Percentiles rank a stretch among this genome's conserved stretches.
phyloP scores from a whole-genome alignment of 2,888 invertebrate genomes.

The Notocelia uddmanniana region DNA sequence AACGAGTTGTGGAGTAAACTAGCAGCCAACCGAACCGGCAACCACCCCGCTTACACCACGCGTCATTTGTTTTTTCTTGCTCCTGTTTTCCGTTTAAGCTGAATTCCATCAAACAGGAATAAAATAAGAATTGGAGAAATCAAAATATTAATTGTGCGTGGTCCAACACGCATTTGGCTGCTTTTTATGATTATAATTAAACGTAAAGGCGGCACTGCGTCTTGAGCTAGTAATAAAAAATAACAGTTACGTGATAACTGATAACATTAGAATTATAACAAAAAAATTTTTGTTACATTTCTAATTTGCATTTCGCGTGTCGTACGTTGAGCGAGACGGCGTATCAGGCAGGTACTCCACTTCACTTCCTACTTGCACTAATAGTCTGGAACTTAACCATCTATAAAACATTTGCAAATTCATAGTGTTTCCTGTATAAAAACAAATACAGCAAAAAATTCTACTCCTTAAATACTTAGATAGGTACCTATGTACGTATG shows the following conservation, averaged over 20 bases:
- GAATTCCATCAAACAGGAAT: too few relatives aligned
- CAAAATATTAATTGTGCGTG: too few relatives aligned
- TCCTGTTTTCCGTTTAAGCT: not conserved
- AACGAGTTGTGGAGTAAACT: not conserved
- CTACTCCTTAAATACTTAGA: too few relatives aligned
- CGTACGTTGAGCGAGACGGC: slow-evolving; percentile 4
- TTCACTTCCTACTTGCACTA: not conserved
- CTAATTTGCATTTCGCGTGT: slow-evolving; percentile 13
- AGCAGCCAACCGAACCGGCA: not conserved
- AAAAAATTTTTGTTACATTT: slow-evolving; percentile 1
- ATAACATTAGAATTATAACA: not conserved
- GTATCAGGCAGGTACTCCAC: not conserved
- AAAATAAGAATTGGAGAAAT: too few relatives aligned
- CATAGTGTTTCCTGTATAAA: too few relatives aligned
- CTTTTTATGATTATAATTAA: not conserved
- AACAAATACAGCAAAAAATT: too few relatives aligned
- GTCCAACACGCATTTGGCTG: too few relatives aligned
- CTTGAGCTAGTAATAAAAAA: not conserved
- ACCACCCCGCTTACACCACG: not conserved
- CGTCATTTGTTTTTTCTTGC: not conserved
- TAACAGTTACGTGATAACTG: too few relatives aligned
- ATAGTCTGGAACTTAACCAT: not conserved
- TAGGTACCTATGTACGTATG: too few relatives aligned
- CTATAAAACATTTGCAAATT: too few relatives aligned
- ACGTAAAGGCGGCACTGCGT: not conserved